Percentiles rank a stretch among this genome's conserved stretches.
phyloP scores from a whole-genome alignment of 2,113 vertebrate genomes.

The Brachypodius melanocephalos region DNA sequence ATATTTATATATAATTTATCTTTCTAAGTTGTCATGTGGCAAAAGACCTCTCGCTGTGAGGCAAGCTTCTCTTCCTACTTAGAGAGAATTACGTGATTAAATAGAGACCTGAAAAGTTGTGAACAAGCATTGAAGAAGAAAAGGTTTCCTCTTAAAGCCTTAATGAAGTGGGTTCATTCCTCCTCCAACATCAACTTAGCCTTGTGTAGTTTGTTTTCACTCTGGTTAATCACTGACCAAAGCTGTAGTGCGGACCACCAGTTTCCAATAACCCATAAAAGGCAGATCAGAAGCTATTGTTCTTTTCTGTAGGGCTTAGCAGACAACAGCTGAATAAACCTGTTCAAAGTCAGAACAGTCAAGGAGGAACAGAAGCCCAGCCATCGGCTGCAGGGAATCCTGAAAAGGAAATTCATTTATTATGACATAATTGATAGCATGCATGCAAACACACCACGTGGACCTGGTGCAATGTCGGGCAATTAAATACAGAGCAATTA shows the following conservation, averaged over 20 bases:
- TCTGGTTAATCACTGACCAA: conserved; percentile 95
- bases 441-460: conserved; percentile 30
- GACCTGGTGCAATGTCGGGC: conserved; percentile 47
- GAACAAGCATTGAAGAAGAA: conserved; percentile 89
- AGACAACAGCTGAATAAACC: conserved; percentile 96
- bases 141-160: conserved; percentile 91
- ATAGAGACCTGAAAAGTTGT: conserved; percentile 94
- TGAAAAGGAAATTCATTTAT: conserved; percentile 85
- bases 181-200: conserved; percentile 92
- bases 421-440: conserved; percentile 82
- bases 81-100: conserved; percentile 95
- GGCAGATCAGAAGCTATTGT: conserved; percentile 95
- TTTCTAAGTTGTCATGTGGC: conserved; percentile 89
- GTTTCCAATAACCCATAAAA: conserved; percentile 97
- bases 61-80: conserved; percentile 88
- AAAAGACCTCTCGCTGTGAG: conserved; percentile 87
- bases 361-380: conserved; percentile 74
- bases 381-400: conserved; percentile 71
- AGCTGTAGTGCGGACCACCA: conserved; percentile 91
- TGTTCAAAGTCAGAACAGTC: conserved; percentile 90
- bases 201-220: conserved; percentile 97
- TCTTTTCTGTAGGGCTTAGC: conserved; percentile 89
- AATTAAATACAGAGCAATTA: conserved; percentile 70
- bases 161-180: conserved; percentile 97
- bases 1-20: conserved; percentile 96